Percentiles rank a stretch among this genome's conserved stretches.
Evolutionary conservation across 2,113 vertebrate genomes (phyloP).

Genomic region (Neofelis nebulosa): DNA sequence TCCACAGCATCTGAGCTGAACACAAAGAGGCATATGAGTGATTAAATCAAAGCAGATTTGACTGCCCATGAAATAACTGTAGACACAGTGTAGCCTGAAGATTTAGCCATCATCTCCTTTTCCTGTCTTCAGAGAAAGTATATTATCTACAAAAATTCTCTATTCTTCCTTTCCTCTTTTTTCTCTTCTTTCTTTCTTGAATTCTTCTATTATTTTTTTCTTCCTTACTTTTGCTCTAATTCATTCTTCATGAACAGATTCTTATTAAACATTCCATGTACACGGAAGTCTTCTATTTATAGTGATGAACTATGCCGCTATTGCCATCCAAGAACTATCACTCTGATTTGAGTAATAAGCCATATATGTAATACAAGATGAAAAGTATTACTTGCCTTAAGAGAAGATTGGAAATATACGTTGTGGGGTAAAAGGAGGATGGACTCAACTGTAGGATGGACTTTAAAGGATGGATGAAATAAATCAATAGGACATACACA

Average conservation of each 20-base stretch:
- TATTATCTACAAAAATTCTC: not conserved
- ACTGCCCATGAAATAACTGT: not conserved
- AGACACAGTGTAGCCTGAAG: not conserved
- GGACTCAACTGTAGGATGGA: too few relatives aligned
- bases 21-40: not conserved
- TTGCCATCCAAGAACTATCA: not conserved
- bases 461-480: not conserved
- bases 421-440: not conserved
- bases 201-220: not conserved
- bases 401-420: not conserved
- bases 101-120: not conserved
- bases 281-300: not conserved
- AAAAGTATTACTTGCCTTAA: not conserved
- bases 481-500: not conserved
- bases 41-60: not conserved
- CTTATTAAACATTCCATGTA: not conserved
- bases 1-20: not conserved
- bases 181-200: not conserved
- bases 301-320: not conserved
- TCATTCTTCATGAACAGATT: not conserved
- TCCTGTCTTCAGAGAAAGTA: not conserved
- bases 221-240: constrained; percentile 22
- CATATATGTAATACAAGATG: not conserved
- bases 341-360: not conserved
- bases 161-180: not conserved